Evolutionary conservation across 2,797 vertebrate genomes (phyloP).

Genomic region (Alcedo quadribrachys): DNA sequence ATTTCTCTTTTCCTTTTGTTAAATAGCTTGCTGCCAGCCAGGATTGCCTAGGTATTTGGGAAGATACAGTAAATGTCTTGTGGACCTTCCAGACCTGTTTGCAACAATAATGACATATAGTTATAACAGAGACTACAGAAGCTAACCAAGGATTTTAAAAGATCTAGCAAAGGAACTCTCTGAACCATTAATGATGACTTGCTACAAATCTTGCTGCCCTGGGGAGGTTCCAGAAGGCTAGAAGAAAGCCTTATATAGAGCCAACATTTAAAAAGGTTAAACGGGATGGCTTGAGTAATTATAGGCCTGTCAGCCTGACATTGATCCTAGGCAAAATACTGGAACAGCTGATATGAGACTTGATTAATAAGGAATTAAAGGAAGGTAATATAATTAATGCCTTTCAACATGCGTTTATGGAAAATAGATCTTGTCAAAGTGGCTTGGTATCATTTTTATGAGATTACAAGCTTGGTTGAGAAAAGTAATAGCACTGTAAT

Average conservation of each 20-base stretch:
- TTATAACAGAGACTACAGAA: not conserved
- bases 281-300: constrained; percentile 65
- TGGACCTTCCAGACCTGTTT: not conserved
- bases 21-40: not conserved
- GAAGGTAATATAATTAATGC: constrained; percentile 75
- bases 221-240: constrained; percentile 54
- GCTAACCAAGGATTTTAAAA: constrained; percentile 31
- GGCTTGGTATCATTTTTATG: constrained; percentile 66
- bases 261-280: constrained; percentile 73
- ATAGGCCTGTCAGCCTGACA: constrained; percentile 70
- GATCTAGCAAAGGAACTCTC: constrained; percentile 43
- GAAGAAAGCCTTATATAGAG: constrained; percentile 67
- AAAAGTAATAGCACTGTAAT: constrained; percentile 66
- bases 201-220: constrained; percentile 60
- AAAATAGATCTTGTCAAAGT: constrained; percentile 72
- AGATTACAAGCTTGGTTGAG: constrained; percentile 69
- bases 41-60: not conserved
- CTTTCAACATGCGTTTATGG: constrained; percentile 68
- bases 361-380: constrained; percentile 75
- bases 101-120: not conserved
- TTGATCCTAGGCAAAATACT: constrained; percentile 71
- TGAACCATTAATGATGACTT: constrained; percentile 64
- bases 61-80: not conserved
- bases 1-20: not conserved
- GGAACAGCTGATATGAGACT: constrained; percentile 71